Base-by-base conservation (phyloP, 2,113 vertebrate genomes). In the Chamaea fasciata region DNA sequence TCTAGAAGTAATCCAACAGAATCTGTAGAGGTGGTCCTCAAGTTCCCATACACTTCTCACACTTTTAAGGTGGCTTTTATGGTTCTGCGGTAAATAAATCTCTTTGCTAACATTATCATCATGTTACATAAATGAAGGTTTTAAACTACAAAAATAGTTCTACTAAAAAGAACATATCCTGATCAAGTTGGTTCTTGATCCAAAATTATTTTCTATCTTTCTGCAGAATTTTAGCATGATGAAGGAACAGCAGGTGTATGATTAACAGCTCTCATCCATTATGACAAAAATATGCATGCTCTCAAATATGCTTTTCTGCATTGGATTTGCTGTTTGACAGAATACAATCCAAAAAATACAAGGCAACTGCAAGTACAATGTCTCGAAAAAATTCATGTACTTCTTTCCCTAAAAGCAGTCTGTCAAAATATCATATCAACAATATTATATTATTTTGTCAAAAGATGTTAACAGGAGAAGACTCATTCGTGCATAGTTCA, bases 11-110 rank as follows among this genome's bases (percentile, higher is more conserved):
- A 62, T 53, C 39, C 7, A 27, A 30, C 3, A 87, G 19, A 41
- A 65, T 41, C 13, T 0, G 0, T 3, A 76, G 41, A 64, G 5
- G 10, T 37, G 5, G 7, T 53, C 52, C 17, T 46, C 30, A 69
- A 80, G 28, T 7, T 83, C 10, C 44, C 20, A 9, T 65, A 18
- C 19, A 21, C 6, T 60, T 81, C 26, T 87, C 7, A 21, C 11
- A 11, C 11, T 79, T 82, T 39, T 53, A 19, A 74, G 20, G 6
- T 73, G 56, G 11, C 3, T 82, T 75, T 84, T 44, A 15, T 46
- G 15, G n/a, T 60, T 35, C 33, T 63, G 7, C 42, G 44, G n/a
- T 42, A 79, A 10, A 53, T 37, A 56, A 78, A 21, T 9, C 57
- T 57, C 23, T 71, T 57, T 53, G 14, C 5, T 71, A 55, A 60